Evolutionary conservation across 2,113 vertebrate species (phyloP).

Genomic region (Pomatostomus ruficeps): DNA sequence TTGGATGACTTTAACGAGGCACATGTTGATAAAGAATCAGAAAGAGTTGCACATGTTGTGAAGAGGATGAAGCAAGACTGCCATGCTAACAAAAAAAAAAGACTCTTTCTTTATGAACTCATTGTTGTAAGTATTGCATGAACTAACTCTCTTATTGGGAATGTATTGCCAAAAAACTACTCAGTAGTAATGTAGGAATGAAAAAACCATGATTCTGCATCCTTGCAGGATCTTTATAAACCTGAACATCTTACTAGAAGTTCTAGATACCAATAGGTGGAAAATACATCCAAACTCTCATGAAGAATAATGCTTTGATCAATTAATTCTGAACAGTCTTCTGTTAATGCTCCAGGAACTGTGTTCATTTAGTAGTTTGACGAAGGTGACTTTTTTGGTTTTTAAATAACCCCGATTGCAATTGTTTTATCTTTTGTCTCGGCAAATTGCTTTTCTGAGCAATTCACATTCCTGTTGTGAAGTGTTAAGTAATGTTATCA

Average conservation of each 20-base stretch:
- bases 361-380: background rate
- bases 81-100: conserved; percentile 79
- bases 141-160: background rate
- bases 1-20: conserved; percentile 73
- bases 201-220: background rate
- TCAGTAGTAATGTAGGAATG: background rate
- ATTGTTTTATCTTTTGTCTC: background rate
- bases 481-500: background rate
- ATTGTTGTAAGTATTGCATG: conserved; percentile 79
- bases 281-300: background rate
- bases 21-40: conserved; percentile 78
- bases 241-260: background rate
- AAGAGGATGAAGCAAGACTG: conserved; percentile 96
- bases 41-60: conserved; percentile 86
- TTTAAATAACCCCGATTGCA: background rate
- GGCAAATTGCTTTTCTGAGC: background rate
- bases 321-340: background rate
- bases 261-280: background rate
- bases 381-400: background rate
- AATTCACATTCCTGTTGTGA: background rate
- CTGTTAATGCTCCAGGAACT: background rate
- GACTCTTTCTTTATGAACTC: conserved; percentile 90
- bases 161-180: background rate
- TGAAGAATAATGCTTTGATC: background rate
- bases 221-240: background rate